These are phyloP conservation scores for Sceloporus undulatus DNA, from an alignment of 2,113 vertebrate genomes.

Conservation along the genomic window DNA sequence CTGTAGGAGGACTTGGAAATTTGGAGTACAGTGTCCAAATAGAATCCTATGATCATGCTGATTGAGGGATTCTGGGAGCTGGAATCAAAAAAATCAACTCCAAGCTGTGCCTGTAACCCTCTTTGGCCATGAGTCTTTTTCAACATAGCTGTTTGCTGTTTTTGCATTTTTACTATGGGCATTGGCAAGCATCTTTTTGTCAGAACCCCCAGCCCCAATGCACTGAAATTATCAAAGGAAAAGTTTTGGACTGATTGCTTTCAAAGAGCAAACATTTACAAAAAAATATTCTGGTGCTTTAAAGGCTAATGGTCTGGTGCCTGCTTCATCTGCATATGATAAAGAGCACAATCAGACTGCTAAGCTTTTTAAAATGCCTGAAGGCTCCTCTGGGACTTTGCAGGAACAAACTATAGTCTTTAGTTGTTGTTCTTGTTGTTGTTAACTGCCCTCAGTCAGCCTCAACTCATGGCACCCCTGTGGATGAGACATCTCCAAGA, in stretches of 20 bases:
- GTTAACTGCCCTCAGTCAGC: too few species aligned
- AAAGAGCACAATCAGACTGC: not conserved
- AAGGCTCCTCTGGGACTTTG: not conserved
- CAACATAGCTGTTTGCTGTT: not conserved
- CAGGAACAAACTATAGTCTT: not conserved
- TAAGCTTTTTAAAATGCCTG: not conserved
- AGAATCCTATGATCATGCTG: not conserved
- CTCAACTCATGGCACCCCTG: too few species aligned
- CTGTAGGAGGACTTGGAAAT: not conserved
- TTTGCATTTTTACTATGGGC: not conserved
- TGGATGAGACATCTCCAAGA: too few species aligned
- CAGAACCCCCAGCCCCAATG: too few species aligned
- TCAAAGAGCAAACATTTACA: not conserved
- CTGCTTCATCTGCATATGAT: slow-evolving; percentile 1
- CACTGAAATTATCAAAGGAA: not conserved
- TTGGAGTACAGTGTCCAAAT: not conserved
- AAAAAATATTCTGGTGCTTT: not conserved
- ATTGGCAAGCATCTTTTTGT: not conserved
- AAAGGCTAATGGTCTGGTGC: not conserved
- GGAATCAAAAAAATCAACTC: not conserved
- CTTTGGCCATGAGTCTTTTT: not conserved
- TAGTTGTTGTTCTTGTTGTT: too few species aligned
- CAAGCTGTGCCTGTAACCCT: too few species aligned
- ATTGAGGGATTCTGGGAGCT: not conserved
- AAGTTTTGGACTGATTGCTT: not conserved